Base-by-base conservation (phyloP, 2,113 vertebrate species). In the Hemiprocne comata region DNA sequence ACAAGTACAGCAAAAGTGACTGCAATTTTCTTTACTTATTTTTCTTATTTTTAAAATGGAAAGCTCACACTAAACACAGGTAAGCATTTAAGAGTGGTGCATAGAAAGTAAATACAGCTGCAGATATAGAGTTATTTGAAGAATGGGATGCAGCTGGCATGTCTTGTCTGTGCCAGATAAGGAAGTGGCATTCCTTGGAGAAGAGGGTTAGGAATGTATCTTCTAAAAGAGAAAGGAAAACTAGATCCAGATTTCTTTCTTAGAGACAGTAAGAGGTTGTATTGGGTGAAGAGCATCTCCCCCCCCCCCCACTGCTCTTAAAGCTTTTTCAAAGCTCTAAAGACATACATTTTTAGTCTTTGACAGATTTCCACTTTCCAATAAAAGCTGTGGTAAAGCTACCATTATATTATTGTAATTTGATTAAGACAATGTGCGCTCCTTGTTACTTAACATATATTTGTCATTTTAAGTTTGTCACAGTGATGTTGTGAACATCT, bases 161-260 rank as follows among this genome's bases (percentile, higher is more conserved):
- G 65, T 60, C 38, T 87, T 91, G 50, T 60, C 54, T 33, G 17
- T 67, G 48, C 66, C 53, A 94, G 77, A 90, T 55, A 46, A 93
- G 69, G 58, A 97, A 89, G 76, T 94, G 75, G 38, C 53, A 95
- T 95, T 96, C 36, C 48, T 95, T 83, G 51, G 44, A 95, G 54
- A 86, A 95, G 90, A 94, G 75, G 55, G 87, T 94, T 95, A 92
- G 20, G 10, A 91, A 91, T 74, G 16, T 48, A 25, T 77, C 42
- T 90, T 80, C 70, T 78, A 72, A 93, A 95, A 14, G 10, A 87
- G 51, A 72, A 80, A 24, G 50, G 44, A 95, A 84, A 90, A 94
- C 79, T 84, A 54, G 75, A 93, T 86, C 67, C 77, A 95, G 62
- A 92, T 84, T 93, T 90, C 54, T 82, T 86, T 83, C 53, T 77